Evolutionary conservation across 2,888 invertebrate genomes (phyloP), one percentile per base, ranked within the genome.

Genomic region (Cerastis leucographa): DNA sequence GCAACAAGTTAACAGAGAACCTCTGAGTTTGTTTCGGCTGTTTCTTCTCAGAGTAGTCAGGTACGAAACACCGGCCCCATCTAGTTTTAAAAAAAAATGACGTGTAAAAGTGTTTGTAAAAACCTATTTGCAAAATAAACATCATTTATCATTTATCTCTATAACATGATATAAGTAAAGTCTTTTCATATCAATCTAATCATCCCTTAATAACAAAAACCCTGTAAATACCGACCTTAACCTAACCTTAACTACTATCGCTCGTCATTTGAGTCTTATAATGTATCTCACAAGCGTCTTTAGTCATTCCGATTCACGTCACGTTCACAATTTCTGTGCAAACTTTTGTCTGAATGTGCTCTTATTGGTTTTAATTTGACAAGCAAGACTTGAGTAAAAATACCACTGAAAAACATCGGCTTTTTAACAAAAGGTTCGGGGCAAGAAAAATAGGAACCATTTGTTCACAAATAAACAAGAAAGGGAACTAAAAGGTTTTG

Each of bases 321-420:
- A 86, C 84, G 86, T 79, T 29, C 40, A 76, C 77, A 86, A 80
- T 82, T 80, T 85, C 71, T 75, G 29, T 71, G 59, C 65, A 78
- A 83, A 83, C 42, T 81, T 64, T 76, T 54, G 66, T 66, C 75
- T 67, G 70, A 76, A 70, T 80, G 76, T 71, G 59, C 51, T 65
- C 59, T 65, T 73, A 70, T 70, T 73, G 54, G 22, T 40, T 40
- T 59, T 77, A 64, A 80, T 80, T 74, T 74, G 70, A 78, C 74
- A 78, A 71, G 77, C 65, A 65, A 56, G 62, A 35, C 56, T 69
- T 71, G 35, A 69, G 54, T 81, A 44, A 22, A 81, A 62, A 67
- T 73, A 59, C 61, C 40, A 49, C 61, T 65, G 64, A 42, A 71
- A 44, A 69, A 56, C 51, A 25, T 14, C 14, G n/a, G 3, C 51